phyloP scores from a whole-genome alignment of 2,888 invertebrate genomes.

The Perithous albicinctus region DNA sequence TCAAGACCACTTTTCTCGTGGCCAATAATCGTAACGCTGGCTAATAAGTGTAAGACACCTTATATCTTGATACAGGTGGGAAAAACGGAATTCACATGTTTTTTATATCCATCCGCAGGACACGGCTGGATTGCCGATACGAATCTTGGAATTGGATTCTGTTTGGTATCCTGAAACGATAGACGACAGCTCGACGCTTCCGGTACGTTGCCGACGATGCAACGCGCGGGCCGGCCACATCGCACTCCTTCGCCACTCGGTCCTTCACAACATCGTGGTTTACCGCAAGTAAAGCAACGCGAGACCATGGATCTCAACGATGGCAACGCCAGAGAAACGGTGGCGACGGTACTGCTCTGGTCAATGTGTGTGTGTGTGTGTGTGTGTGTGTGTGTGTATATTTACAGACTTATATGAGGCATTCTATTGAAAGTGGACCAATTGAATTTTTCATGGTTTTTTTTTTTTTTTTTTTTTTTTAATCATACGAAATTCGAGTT shows the following conservation, averaged over 20 bases:
- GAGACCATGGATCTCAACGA: slow-evolving; percentile 23
- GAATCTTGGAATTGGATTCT: slow-evolving; percentile 68
- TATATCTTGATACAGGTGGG: neutral
- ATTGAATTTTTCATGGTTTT: too few relatives aligned
- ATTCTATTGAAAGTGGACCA: too few relatives aligned
- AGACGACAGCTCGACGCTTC: slow-evolving; percentile 64
- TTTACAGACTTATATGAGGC: too few relatives aligned
- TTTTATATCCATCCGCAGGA: slow-evolving; percentile 21
- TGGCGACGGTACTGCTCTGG: neutral
- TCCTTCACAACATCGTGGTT: slow-evolving; percentile 37
- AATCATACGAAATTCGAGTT: too few relatives aligned
- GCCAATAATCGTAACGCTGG: neutral
- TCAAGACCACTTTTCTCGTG: neutral
- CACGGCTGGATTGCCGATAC: slow-evolving; percentile 46
- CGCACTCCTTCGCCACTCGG: neutral
- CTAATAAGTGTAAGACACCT: neutral
- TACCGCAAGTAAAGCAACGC: slow-evolving; percentile 39
- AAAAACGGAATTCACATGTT: neutral
- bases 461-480: too few relatives aligned
- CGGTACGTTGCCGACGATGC: slow-evolving; percentile 43
- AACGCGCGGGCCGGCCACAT: slow-evolving; percentile 19
- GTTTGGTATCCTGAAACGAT: slow-evolving; percentile 66
- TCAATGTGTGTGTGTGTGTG: slow-evolving; percentile 2
- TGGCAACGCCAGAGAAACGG: slow-evolving; percentile 1
- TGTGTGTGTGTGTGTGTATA: slow-evolving; percentile 8